These are phyloP conservation scores for Luperina testacea DNA, from an alignment of 2,888 invertebrate species.

Conservation along the genomic window DNA sequence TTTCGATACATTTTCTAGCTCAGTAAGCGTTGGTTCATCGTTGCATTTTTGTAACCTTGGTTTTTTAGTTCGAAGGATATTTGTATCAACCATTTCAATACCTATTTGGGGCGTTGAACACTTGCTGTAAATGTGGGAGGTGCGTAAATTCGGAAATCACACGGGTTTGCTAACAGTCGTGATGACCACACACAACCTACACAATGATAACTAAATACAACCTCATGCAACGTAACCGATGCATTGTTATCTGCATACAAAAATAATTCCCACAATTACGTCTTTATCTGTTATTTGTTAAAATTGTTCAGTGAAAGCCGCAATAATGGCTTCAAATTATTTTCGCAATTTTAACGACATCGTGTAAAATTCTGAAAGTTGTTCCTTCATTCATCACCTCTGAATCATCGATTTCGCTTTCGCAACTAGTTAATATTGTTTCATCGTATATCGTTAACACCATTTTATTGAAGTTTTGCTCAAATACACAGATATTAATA, in stretches of 20 bases:
- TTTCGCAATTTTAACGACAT: conserved; percentile 44
- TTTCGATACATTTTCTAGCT: conserved; percentile 50
- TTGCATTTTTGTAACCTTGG: conserved; percentile 38
- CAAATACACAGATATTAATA: conserved; percentile 29
- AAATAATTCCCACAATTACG: conserved; percentile 76
- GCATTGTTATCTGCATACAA: conserved; percentile 75
- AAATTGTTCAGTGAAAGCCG: conserved; percentile 74
- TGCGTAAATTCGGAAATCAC: conserved; percentile 44
- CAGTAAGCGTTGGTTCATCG: conserved; percentile 43
- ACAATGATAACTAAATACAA: conserved; percentile 55
- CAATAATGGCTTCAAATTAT: conserved; percentile 59
- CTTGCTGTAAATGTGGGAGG: conserved; percentile 38
- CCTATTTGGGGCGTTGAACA: conserved; percentile 6
- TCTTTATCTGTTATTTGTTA: conserved; percentile 70
- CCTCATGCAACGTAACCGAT: conserved; percentile 69
- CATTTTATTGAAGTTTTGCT: conserved; percentile 55
- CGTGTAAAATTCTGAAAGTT: conserved; percentile 36
- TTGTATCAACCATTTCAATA: conserved; percentile 30
- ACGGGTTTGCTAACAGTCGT: conserved; percentile 48
- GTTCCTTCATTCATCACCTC: conserved; percentile 14
- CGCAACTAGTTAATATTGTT: conserved; percentile 34
- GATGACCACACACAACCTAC: conserved; percentile 66
- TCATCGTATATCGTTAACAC: conserved; percentile 61
- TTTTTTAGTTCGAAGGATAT: conserved; percentile 13
- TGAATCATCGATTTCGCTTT: conserved; percentile 23